phyloP scores from a whole-genome alignment of 2,888 invertebrate species.

The Microplitis deprimator region DNA sequence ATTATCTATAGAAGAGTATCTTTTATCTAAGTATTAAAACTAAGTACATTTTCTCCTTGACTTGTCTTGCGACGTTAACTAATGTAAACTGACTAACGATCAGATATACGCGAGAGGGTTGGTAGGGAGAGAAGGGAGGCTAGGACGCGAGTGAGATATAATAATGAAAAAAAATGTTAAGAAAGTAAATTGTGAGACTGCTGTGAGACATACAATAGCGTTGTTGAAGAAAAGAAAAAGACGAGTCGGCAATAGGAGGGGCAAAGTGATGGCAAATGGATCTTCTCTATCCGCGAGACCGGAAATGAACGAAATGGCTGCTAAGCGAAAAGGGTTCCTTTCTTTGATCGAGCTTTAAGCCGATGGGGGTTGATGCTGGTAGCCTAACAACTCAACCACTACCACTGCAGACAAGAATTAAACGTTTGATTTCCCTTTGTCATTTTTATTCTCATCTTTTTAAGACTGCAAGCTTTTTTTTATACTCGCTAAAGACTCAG shows the following conservation, averaged over 20 bases:
- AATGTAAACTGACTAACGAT: constrained; percentile 66
- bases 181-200: constrained; percentile 23
- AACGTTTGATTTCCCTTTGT: constrained; percentile 35
- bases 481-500: no score
- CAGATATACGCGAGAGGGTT: constrained; percentile 42
- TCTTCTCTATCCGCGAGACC: constrained; percentile 59
- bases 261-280: constrained; percentile 66
- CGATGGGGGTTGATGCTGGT: constrained; percentile 30
- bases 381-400: constrained; percentile 24
- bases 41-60: constrained; percentile 34
- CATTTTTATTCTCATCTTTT: constrained; percentile 20
- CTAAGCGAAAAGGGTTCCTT: constrained; percentile 68
- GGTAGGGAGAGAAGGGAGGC: constrained; percentile 7
- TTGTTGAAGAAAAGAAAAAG: constrained; percentile 47
- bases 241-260: constrained; percentile 47
- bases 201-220: constrained; percentile 46
- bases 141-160: constrained; percentile 3
- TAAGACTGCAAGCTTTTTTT: neutral
- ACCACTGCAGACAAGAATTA: constrained; percentile 34
- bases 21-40: constrained; percentile 8
- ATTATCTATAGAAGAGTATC: neutral
- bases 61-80: constrained; percentile 46
- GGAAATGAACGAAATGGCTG: constrained; percentile 71
- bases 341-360: constrained; percentile 61
- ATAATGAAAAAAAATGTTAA: constrained; percentile 5